Conservation (phyloP, 2,113 vertebrate species). For the Boleophthalmus pectinirostris region DNA sequence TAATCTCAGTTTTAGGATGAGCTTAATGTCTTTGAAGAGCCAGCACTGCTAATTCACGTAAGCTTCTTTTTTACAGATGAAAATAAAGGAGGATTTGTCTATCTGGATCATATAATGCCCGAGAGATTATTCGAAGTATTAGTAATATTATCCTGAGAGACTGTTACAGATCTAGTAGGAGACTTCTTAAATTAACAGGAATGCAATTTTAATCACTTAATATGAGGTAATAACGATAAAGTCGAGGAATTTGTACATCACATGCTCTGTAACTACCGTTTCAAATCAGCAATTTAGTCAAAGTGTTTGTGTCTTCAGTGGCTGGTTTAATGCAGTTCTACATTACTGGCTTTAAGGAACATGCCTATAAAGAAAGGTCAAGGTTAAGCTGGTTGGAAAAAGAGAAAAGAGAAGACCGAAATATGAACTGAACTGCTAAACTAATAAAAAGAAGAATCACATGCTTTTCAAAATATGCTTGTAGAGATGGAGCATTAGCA, state of each 20-base stretch:
- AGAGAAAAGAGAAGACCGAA: no score
- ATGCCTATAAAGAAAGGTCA: not conserved
- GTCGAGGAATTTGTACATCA: not conserved
- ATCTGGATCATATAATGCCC: conserved; percentile 26
- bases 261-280: conserved; percentile 1
- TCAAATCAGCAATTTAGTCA: not conserved
- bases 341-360: not conserved
- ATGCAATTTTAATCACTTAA: conserved; percentile 4
- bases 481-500: no score
- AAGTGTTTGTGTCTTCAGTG: not conserved
- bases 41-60: conserved; percentile 33
- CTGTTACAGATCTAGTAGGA: not conserved
- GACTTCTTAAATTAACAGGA: not conserved
- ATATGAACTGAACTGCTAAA: no score
- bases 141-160: not conserved
- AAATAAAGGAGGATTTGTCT: conserved; percentile 61
- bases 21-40: conserved; percentile 17
- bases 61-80: conserved; percentile 49
- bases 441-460: no score
- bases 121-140: conserved; percentile 34
- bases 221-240: conserved; percentile 4
- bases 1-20: conserved; percentile 47
- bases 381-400: no score
- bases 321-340: not conserved
- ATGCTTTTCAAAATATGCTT: no score